Base-by-base conservation (phyloP, 2,113 vertebrate species). In the Apodemus speciosus region DNA sequence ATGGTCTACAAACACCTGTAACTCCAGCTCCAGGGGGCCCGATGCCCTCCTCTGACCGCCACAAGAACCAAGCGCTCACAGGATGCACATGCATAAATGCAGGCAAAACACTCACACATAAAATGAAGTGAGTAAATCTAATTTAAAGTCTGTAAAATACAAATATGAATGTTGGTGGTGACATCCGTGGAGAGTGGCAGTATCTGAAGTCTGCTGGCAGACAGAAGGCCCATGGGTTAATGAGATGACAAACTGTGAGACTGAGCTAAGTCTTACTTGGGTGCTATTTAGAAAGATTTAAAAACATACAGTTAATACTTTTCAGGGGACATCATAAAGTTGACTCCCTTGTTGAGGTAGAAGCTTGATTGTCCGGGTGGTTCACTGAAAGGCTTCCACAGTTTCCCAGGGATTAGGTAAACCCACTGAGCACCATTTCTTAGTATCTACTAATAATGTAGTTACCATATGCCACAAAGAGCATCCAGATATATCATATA, bases 301-400 rank as follows among this genome's bases (percentile, higher is more conserved):
- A 84, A 85, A 69, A 80, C 0, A 1, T 5, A 49, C 2, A 76
- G 56, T 75, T 76, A 49, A 53, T 9, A 68, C 27, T 84, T 91
- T 85, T 93, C 53, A 87, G 76, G 38, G 64, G 69, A 62, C 56
- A 62, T 89, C 73, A 72, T 85, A 68, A 89, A 77, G 32, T 25
- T 35, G 87, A 81, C 60, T 80, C 13, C 72, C 9, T 89, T 60
- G 30, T 46, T 81, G 75, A 91, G 38, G 60, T 89, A 18, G 40
- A 51, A 38, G 6, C 71, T 92, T 53, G 49, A 83, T 80, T 72
- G 64, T 64, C 23, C 11, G 89, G 38, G 90, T 68, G 73, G 62
- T 25, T 72, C 5, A 18, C 21, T 60, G 43, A 77, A 53, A 60
- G 62, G 25, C 13, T 86, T 49, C 18, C 4, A 40, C 6, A 40